These are phyloP conservation scores for Zosterops hypoxanthus DNA, from an alignment of 2,113 vertebrate genomes.

Conservation along the genomic window DNA sequence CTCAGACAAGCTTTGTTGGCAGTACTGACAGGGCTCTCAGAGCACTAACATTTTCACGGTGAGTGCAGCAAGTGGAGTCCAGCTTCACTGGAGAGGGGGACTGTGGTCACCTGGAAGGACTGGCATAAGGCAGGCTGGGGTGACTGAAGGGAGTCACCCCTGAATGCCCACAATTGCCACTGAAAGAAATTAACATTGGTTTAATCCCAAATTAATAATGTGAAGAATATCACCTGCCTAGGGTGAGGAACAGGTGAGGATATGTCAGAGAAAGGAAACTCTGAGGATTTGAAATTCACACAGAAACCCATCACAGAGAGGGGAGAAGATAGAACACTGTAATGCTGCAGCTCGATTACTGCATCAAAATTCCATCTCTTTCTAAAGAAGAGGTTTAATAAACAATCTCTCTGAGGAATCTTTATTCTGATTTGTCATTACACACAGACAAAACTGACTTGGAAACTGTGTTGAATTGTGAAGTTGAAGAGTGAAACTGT, in stretches of 20 bases:
- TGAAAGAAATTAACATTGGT: not conserved
- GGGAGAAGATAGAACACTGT: not conserved
- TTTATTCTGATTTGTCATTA: not conserved
- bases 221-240: not conserved
- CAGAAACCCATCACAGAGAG: not conserved
- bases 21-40: not conserved
- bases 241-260: not conserved
- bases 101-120: not conserved
- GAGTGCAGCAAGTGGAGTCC: not conserved
- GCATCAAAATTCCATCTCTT: not conserved
- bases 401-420: not conserved
- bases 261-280: not conserved
- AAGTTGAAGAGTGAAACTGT: not conserved
- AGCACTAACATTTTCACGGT: not conserved
- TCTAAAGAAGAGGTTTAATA: not conserved
- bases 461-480: not conserved
- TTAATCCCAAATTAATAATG: not conserved
- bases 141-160: not conserved
- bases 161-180: not conserved
- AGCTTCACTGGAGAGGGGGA: not conserved
- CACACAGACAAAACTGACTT: not conserved
- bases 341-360: not conserved
- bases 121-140: not conserved
- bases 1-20: not conserved
- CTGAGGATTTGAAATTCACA: not conserved